Evolutionary conservation across 2,888 invertebrate species (phyloP).

Genomic region (Mystacides longicornis): DNA sequence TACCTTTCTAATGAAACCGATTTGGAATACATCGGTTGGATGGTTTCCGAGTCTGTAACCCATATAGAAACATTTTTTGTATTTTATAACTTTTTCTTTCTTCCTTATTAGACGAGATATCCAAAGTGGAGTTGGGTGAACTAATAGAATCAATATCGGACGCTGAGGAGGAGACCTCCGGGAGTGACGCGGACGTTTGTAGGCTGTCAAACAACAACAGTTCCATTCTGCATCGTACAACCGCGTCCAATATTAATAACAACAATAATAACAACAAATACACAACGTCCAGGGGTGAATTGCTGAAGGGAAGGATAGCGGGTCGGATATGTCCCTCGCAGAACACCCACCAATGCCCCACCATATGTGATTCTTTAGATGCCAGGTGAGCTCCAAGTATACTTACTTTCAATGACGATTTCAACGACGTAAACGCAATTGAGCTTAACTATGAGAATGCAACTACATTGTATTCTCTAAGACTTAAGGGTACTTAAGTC

Average conservation of each 20-base stretch:
- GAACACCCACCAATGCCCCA: constrained; percentile 31
- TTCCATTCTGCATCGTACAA: constrained; percentile 13
- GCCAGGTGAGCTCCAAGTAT: too few relatives aligned
- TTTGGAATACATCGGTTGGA: too few relatives aligned
- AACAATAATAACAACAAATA: constrained; percentile 13
- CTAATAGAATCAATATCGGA: constrained; percentile 55
- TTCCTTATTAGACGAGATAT: constrained; percentile 34
- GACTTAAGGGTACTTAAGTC: too few relatives aligned
- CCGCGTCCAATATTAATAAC: constrained; percentile 25
- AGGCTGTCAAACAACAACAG: constrained; percentile 30
- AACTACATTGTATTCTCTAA: too few relatives aligned
- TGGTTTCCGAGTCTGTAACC: too few relatives aligned
- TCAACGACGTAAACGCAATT: too few relatives aligned
- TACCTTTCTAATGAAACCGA: too few relatives aligned
- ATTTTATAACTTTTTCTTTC: too few relatives aligned
- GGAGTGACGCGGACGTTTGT: constrained; percentile 44
- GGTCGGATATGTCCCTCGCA: neutral
- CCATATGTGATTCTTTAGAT: constrained; percentile 44
- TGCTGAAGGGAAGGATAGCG: neutral
- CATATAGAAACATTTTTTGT: too few relatives aligned
- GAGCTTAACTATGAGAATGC: too few relatives aligned
- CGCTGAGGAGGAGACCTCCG: constrained; percentile 53
- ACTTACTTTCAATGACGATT: too few relatives aligned
- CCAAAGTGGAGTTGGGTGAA: constrained; percentile 39
- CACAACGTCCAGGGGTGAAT: constrained; percentile 4